Base-by-base conservation (phyloP, 2,113 vertebrate species). In the Gyps fulvus region DNA sequence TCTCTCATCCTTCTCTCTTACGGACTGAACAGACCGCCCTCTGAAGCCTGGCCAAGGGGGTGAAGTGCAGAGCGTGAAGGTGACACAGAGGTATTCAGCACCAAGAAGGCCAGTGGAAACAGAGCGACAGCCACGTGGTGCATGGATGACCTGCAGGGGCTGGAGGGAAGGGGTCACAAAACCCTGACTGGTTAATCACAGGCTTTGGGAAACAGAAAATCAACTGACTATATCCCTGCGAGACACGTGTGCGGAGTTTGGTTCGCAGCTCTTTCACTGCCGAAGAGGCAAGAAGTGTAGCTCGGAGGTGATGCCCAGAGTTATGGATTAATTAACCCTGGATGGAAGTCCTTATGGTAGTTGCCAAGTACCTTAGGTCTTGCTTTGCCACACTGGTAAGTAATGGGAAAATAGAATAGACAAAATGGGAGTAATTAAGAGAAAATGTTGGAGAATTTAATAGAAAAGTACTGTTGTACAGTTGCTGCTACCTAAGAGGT, bases 171-270 rank as follows among this genome's bases (percentile, higher is more conserved):
- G 77, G 38, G 27, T 87, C 57, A 52, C 36, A 67, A 57, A 49
- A 6, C 20, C 22, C 1, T 0, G 5, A 32, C 27, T 32, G 32
- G 21, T 71, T 78, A 49, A 31, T 47, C 45, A 50, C 0, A 0
- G 42, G 40, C 17, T 49, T 70, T 87, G 32, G 18, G 47, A 89
- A 88, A 38, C 21, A 74, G n/a, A 63, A 90, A 93, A 61, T 20
- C 45, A 19, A 1, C 17, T 54, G 15, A 77, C 19, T 45, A 6
- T 34, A 42, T 26, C 59, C n/a, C n/a, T 63, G 9, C 3, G 3
- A 84, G 54, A 13, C 55, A 21, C 1, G 0, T 0, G 6, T 19
- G 26, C 0, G 2, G 21, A 34, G 15, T 83, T 69, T 79, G 21
- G 8, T 76, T 73, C 11, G 27, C 31, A 38, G 29, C 23, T 25